Evolutionary conservation across 30 jellyfish, hydroid and myxozoan species (phyloP).

Genomic region (Nemopilema nomurai): DNA sequence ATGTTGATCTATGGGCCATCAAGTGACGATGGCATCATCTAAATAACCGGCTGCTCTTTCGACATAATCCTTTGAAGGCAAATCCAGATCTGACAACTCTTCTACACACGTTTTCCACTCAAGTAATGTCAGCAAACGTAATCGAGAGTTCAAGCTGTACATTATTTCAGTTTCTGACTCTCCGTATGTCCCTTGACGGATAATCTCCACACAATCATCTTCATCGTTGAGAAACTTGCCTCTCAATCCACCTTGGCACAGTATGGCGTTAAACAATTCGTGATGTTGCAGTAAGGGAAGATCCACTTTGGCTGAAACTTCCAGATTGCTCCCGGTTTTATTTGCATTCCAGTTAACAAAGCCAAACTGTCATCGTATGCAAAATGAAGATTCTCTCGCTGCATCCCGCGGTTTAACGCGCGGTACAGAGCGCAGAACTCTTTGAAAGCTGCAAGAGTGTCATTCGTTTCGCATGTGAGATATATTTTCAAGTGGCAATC

Average conservation of each 20-base stretch:
- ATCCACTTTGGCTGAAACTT: slow-evolving; percentile 16
- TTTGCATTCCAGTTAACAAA: slow-evolving; percentile 53
- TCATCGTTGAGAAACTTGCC: slow-evolving; percentile 2
- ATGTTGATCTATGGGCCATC: background rate
- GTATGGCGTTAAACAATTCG: slow-evolving; percentile 25
- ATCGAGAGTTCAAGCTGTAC: slow-evolving; percentile 6
- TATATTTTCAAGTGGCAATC: slow-evolving; percentile 57
- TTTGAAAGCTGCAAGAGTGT: slow-evolving; percentile 27
- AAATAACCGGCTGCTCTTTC: background rate
- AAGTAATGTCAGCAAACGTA: slow-evolving; percentile 8
- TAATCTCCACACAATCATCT: slow-evolving; percentile 18
- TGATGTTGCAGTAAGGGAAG: slow-evolving; percentile 44
- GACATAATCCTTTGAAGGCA: slow-evolving; percentile 21
- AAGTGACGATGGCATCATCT: background rate
- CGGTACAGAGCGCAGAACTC: slow-evolving; percentile 41
- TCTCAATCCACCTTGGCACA: slow-evolving; percentile 1
- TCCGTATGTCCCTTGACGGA: slow-evolving; percentile 6
- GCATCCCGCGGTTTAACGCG: slow-evolving; percentile 36
- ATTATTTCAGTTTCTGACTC: slow-evolving; percentile 13
- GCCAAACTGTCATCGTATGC: slow-evolving; percentile 54
- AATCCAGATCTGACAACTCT: background rate
- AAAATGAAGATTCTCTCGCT: slow-evolving; percentile 38
- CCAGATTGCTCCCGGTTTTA: slow-evolving; percentile 18
- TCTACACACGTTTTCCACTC: slow-evolving; percentile 15
- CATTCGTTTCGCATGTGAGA: slow-evolving; percentile 37